Conservation (phyloP, 1,140 invertebrate species). For the Prorops nasuta region DNA sequence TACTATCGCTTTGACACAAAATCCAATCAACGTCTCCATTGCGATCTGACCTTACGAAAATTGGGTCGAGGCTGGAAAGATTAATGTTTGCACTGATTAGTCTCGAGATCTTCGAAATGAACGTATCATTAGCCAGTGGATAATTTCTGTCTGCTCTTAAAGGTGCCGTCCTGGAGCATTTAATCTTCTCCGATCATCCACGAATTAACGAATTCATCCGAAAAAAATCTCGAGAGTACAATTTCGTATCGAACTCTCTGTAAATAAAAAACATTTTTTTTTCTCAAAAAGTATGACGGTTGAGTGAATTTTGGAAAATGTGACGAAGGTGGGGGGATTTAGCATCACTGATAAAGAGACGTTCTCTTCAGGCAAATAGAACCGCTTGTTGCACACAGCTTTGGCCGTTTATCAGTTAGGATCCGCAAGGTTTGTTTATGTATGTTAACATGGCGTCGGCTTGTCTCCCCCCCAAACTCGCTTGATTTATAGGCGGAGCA, state of each 20-base stretch:
- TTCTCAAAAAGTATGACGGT: too few species aligned
- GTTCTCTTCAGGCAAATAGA: too few species aligned
- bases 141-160: conserved; percentile 41
- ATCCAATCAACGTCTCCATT: conserved; percentile 52
- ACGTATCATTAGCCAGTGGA: conserved; percentile 37
- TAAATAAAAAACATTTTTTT: too few species aligned
- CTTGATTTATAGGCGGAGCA: conserved; percentile 57
- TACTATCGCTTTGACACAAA: conserved; percentile 33
- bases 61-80: conserved; percentile 50
- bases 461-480: conserved; percentile 40
- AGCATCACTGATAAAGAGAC: too few species aligned
- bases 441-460: conserved; percentile 55
- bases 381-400: conserved; percentile 36
- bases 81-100: conserved; percentile 55
- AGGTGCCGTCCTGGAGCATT: too few species aligned
- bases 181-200: too few species aligned
- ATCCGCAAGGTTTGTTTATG: conserved; percentile 48
- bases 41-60: conserved; percentile 47
- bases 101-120: conserved; percentile 40
- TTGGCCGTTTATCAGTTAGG: conserved; percentile 45
- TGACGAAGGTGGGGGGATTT: too few species aligned
- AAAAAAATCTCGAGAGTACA: too few species aligned
- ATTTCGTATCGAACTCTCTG: too few species aligned
- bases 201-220: too few species aligned
- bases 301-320: too few species aligned